Base-by-base conservation (phyloP, 2,113 vertebrate species). In the Tetrax tetrax region DNA sequence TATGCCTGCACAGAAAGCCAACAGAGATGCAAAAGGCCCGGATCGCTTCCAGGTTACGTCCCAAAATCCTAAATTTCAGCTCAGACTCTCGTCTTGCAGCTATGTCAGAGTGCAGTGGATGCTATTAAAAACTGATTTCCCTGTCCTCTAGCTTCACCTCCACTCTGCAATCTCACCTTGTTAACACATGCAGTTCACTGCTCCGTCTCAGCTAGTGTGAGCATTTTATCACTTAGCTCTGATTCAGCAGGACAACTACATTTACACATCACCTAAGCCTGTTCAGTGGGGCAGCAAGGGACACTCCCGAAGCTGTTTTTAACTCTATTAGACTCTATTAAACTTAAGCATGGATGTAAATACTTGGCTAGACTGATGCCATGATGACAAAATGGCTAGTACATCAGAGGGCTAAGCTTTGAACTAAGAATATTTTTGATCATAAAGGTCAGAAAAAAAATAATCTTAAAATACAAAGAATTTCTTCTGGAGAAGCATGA, bases 181-280 rank as follows among this genome's bases (percentile, higher is more conserved):
- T 96, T 96, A 96, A 93, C 89, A 72, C 65, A 85, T 29, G 74
- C 66, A 95, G 65, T 89, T 95, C 96, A 87, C 78, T 95, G 81
- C 89, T 92, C 61, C 0, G 2, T 65, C 91, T 95, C 61, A 89
- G 92, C 87, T 83, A 82, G 77, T 43, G 60, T 75, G 66, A 95
- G 77, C 66, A 6, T 56, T 81, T 96, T 93, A 94, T 72, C 95
- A 76, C 87, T 85, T 87, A 84, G 74, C 50, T 90, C 91, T 95
- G 89, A 96, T 96, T 94, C 94, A 96, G 91, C 61, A 91, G 92
- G 95, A 96, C 95, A 95, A 61, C 87, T 89, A 76, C 89, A 91
- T 91, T 89, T 95, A 82, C 89, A 72, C 83, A 24, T 89, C 65
- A 80, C 61, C 85, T 38, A 1, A 76, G 77, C 50, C 83, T 65